phyloP scores from a whole-genome alignment of 53 echinoderm and acorn worm species.

The Patiria pectinifera region DNA sequence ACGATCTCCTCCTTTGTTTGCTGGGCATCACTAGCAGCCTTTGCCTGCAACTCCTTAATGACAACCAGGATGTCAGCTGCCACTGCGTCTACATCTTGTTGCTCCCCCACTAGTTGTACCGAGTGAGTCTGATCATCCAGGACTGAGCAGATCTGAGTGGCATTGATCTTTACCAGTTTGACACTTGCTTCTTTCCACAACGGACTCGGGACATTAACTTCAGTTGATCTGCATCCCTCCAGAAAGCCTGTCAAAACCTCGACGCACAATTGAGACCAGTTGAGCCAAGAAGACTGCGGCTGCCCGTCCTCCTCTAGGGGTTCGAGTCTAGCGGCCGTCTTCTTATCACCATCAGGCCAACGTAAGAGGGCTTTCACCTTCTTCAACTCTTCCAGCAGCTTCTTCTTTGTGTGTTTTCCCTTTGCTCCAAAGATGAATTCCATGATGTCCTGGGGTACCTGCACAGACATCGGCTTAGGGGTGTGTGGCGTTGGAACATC shows the following conservation, averaged over 20 bases:
- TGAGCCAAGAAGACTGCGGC: constrained; percentile 18
- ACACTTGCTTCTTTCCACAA: constrained; percentile 25
- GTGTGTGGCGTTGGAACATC: constrained; percentile 47
- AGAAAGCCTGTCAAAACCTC: constrained; percentile 18
- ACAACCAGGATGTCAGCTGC: neutral
- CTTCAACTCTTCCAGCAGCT: too few species aligned
- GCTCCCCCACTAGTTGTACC: neutral
- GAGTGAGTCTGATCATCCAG: neutral
- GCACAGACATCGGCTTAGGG: constrained; percentile 37
- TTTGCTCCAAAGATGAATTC: constrained; percentile 32
- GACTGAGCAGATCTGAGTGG: too few species aligned
- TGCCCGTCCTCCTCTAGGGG: neutral
- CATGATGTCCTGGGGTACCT: neutral
- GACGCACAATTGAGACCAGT: constrained; percentile 1
- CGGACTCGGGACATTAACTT: neutral
- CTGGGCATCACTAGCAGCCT: constrained; percentile 27
- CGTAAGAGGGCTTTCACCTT: constrained; percentile 13
- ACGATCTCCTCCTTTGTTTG: neutral
- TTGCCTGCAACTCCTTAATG: constrained; percentile 14
- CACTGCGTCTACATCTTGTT: neutral
- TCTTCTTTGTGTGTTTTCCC: neutral
- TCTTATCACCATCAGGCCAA: constrained; percentile 54
- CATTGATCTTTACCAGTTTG: neutral
- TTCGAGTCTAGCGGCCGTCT: constrained; percentile 14
- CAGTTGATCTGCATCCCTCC: neutral